Evolutionary conservation across 1,140 invertebrate genomes (phyloP).

Genomic region (Diabrotica undecimpunctata): DNA sequence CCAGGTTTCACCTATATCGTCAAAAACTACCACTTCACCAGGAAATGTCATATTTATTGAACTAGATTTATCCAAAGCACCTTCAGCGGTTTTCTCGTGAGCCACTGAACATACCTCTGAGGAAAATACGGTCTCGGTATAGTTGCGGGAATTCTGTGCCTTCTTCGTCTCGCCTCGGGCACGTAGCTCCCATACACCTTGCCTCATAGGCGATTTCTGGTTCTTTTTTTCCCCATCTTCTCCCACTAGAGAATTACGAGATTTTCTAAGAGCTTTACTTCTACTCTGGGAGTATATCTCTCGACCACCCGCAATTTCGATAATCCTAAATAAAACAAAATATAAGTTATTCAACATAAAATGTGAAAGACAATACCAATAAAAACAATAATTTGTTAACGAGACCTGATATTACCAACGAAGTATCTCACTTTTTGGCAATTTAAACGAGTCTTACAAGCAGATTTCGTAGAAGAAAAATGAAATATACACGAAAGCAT

Average conservation of each 20-base stretch:
- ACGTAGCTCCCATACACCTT: constrained; percentile 61
- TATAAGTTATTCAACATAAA: background rate
- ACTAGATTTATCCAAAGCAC: constrained; percentile 34
- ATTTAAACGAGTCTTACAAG: no score
- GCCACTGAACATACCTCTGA: constrained; percentile 59
- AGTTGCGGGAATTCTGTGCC: constrained; percentile 53
- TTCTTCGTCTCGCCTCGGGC: constrained; percentile 55
- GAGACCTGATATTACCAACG: background rate
- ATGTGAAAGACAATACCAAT: background rate
- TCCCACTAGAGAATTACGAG: constrained; percentile 55
- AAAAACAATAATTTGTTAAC: no score
- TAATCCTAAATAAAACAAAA: constrained; percentile 61
- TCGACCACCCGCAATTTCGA: constrained; percentile 82
- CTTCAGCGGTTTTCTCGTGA: constrained; percentile 34
- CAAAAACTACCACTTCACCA: constrained; percentile 75
- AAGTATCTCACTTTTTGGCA: no score
- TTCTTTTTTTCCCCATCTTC: constrained; percentile 54
- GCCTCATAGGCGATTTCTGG: constrained; percentile 56
- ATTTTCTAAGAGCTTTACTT: constrained; percentile 71
- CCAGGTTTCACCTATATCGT: constrained; percentile 76
- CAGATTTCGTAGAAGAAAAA: no score
- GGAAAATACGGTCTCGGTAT: constrained; percentile 62
- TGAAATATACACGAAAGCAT: no score
- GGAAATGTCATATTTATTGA: constrained; percentile 47
- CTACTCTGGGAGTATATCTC: constrained; percentile 82